phyloP scores from a whole-genome alignment of 2,888 invertebrate genomes.

The Acanthoscelides obtectus region DNA sequence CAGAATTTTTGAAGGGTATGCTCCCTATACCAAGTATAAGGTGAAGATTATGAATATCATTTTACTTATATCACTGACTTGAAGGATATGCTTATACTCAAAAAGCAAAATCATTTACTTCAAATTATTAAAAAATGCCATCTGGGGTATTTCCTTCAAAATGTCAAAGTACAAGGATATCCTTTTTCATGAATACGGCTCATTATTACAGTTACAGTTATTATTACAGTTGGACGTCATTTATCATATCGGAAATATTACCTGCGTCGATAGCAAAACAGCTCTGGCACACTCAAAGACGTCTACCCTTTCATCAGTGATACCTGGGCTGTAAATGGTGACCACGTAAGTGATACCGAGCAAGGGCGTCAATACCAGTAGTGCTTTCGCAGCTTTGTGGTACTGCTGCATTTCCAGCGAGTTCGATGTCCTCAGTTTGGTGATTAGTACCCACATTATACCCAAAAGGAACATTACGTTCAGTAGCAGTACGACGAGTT shows the following conservation, averaged over 20 bases:
- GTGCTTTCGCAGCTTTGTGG: constrained; percentile 85
- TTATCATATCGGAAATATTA: too few relatives aligned
- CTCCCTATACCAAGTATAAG: too few relatives aligned
- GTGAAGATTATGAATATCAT: too few relatives aligned
- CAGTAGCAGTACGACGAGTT: constrained; percentile 72
- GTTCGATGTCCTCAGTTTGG: constrained; percentile 86
- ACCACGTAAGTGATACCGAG: constrained; percentile 88
- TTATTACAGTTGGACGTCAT: too few relatives aligned
- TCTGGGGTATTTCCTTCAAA: too few relatives aligned
- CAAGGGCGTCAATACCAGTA: constrained; percentile 85
- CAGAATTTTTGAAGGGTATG: too few relatives aligned
- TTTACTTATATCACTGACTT: too few relatives aligned
- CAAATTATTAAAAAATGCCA: too few relatives aligned
- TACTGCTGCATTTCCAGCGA: constrained; percentile 87
- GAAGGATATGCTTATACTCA: too few relatives aligned
- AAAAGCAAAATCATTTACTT: too few relatives aligned
- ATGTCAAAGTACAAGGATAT: too few relatives aligned
- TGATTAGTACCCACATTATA: constrained; percentile 92
- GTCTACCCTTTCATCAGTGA: constrained; percentile 65
- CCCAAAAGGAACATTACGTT: constrained; percentile 77
- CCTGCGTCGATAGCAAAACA: constrained; percentile 87
- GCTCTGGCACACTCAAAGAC: constrained; percentile 77
- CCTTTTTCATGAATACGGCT: neutral
- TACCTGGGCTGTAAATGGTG: constrained; percentile 79
- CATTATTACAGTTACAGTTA: too few relatives aligned